Conservation (phyloP, 30 jellyfish, hydroid and myxozoan genomes). For the Chrysaora quinquecirrha region DNA sequence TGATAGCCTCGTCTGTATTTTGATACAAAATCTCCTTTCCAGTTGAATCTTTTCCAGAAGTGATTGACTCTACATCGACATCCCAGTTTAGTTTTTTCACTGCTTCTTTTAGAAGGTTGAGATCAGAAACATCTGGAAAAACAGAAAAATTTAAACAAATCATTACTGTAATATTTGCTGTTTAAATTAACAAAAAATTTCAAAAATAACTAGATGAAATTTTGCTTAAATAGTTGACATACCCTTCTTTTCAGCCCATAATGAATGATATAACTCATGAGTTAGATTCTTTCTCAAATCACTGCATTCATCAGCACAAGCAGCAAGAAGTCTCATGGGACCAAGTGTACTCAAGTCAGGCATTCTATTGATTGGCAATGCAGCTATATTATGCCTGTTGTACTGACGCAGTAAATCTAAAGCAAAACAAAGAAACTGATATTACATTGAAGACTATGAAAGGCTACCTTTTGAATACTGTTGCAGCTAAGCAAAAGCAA, state of each 20-base stretch:
- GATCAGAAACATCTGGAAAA: constrained; percentile 78
- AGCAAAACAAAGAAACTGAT: constrained; percentile 2
- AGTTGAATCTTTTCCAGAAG: constrained; percentile 48
- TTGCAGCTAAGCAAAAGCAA: too few relatives aligned
- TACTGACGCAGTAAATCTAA: constrained; percentile 77
- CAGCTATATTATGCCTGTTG: constrained; percentile 73
- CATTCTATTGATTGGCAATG: constrained; percentile 55
- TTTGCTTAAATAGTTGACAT: too few relatives aligned
- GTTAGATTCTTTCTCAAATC: constrained; percentile 67
- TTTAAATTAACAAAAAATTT: too few relatives aligned
- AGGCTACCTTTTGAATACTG: too few relatives aligned
- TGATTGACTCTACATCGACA: constrained; percentile 68
- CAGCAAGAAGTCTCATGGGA: constrained; percentile 93
- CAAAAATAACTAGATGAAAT: too few relatives aligned
- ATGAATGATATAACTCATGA: constrained; percentile 73
- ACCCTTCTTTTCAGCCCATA: constrained; percentile 94
- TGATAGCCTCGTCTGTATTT: constrained; percentile 86
- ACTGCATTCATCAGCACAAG: constrained; percentile 76
- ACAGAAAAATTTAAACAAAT: too few relatives aligned
- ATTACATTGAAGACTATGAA: too few relatives aligned
- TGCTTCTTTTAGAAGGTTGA: constrained; percentile 57
- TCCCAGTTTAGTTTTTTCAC: constrained; percentile 58
- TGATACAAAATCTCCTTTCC: constrained; percentile 64
- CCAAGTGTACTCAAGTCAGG: constrained; percentile 82
- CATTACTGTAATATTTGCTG: too few relatives aligned